A percentile compares a stretch with the other conserved stretches of the same genome.
phyloP scores from a whole-genome alignment of 2,797 vertebrate genomes.

The Lutjanus argentimaculatus region DNA sequence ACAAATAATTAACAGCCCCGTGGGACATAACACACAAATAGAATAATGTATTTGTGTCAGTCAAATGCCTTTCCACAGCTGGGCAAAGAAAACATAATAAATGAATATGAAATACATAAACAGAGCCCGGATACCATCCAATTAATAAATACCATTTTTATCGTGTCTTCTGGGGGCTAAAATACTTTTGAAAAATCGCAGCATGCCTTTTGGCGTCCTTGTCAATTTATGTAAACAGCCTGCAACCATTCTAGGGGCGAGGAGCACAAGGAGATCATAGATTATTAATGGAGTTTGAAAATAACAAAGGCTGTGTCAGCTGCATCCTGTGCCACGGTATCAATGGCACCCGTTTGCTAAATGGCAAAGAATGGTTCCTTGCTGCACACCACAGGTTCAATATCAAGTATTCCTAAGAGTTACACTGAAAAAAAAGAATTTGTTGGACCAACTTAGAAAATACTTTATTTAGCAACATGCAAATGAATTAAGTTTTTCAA shows the following conservation, averaged over 20 bases:
- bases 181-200: constrained; percentile 77
- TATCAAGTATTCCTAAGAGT: constrained; percentile 33
- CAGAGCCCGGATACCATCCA: constrained; percentile 76
- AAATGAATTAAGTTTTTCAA: too few relatives aligned
- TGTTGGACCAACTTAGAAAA: too few relatives aligned
- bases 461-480: too few relatives aligned
- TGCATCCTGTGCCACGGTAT: constrained; percentile 71
- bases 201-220: constrained; percentile 71
- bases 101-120: constrained; percentile 82
- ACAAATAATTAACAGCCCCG: constrained; percentile 81
- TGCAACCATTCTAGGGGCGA: constrained; percentile 73
- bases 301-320: constrained; percentile 80
- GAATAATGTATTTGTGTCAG: constrained; percentile 86
- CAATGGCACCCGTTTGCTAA: constrained; percentile 54
- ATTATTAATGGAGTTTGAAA: constrained; percentile 81
- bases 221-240: constrained; percentile 83
- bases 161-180: constrained; percentile 75
- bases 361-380: constrained; percentile 53
- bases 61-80: constrained; percentile 76
- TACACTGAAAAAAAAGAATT: not conserved
- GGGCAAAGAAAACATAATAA: constrained; percentile 79
- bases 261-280: constrained; percentile 78
- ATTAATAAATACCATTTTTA: constrained; percentile 80
- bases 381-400: constrained; percentile 36
- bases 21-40: constrained; percentile 81